Evolutionary conservation across 2,113 vertebrate species (phyloP), one percentile per base, ranked within the genome.

Genomic region (Ptychochromis oligacanthus): DNA sequence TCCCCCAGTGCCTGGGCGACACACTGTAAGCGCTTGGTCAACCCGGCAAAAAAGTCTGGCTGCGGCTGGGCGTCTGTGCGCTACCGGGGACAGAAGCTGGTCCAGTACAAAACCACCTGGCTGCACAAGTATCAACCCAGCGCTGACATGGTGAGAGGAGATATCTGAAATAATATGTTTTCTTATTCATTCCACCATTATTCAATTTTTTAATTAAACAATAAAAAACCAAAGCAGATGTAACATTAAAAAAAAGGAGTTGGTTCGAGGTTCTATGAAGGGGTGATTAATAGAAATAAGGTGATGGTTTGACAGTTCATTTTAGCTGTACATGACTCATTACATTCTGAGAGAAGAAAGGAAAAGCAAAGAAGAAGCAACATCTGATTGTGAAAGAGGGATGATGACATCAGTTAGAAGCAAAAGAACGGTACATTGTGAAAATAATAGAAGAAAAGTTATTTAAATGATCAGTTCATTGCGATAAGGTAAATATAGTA

Each of bases 1-100:
- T 99, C 98, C 0, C 98, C 98, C 22, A 99, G 98, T 0, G 98
- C 98, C 79, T 99, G 98, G 98, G 98, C 98, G n/a, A 99, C 98
- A 2, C 97, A 99, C 90, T 99, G 98, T 93, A 99, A 99, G 86
- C 97, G 97, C 57, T 95, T 99, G 90, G 97, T 99, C 64, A 99
- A 99, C 93, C 98, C 98, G 0, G 98, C 98, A 91, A 99, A 99
- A 95, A 99, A 99, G 84, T 99, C 98, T 0, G 98, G 98, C 78
- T 99, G 98, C 1, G 98, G 98, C 14, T 99, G 98, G 98, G 98
- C 98, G 0, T 99, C 98, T 0, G 98, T 99, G 58, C 97, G 97
- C 87, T 99, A 99, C 94, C 96, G 97, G 28, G 98, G 98, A 1
- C 97, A 99, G 95, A 99, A 98, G 82, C 93, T 99, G 91, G 98